phyloP scores from a whole-genome alignment of 2,113 vertebrate species.

The Sterrhoptilus dennistouni region DNA sequence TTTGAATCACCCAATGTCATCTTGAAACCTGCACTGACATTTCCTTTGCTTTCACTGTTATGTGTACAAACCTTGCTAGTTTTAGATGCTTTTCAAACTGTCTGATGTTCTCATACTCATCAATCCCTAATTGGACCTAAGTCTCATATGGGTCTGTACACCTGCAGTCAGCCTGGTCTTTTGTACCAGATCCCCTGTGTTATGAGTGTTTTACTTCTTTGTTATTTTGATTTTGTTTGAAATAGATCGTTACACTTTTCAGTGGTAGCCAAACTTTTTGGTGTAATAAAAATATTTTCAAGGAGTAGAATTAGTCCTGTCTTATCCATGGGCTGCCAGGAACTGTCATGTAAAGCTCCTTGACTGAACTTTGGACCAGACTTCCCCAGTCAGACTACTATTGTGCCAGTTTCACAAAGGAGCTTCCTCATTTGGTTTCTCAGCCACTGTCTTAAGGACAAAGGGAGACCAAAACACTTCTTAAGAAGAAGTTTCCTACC shows the following conservation, averaged over 20 bases:
- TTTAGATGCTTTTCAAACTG: not conserved
- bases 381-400: not conserved
- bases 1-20: not conserved
- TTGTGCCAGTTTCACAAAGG: not conserved
- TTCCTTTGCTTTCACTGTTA: not conserved
- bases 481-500: not conserved
- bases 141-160: not conserved
- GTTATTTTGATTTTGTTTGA: not conserved
- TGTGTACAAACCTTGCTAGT: accelerated
- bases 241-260: not conserved
- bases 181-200: not conserved
- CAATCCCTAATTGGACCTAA: not conserved
- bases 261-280: not conserved
- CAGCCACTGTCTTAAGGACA: not conserved
- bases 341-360: not conserved
- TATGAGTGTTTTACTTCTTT: not conserved
- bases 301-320: not conserved
- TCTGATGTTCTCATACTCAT: not conserved
- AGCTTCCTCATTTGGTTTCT: not conserved
- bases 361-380: not conserved
- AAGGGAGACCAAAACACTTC: not conserved
- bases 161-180: not conserved
- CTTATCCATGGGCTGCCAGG: not conserved
- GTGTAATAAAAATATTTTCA: not conserved
- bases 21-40: not conserved